These are phyloP conservation scores for Apeira syringaria DNA, from an alignment of 2,888 invertebrate genomes.

Conservation along the genomic window DNA sequence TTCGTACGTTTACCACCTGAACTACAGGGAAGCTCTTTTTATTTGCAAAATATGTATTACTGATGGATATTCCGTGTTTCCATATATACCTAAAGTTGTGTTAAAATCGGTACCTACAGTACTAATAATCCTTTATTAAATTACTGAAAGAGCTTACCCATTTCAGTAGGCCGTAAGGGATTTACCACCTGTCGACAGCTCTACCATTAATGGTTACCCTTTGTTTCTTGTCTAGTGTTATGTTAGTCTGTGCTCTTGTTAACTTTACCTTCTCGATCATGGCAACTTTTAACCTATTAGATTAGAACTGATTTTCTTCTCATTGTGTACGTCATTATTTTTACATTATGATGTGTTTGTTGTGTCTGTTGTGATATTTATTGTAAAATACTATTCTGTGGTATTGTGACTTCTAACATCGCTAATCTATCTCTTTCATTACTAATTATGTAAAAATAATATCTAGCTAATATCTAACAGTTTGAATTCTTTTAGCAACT, in stretches of 20 bases:
- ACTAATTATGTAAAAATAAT: constrained; percentile 10
- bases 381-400: constrained; percentile 8
- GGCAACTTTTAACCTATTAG: constrained; percentile 22
- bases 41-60: constrained; percentile 2
- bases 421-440: constrained; percentile 5
- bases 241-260: constrained; percentile 40
- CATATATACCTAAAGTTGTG: too few relatives aligned
- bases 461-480: constrained; percentile 6
- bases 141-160: constrained; percentile 31
- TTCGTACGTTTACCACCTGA: constrained; percentile 27
- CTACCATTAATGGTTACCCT: constrained; percentile 49
- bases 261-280: constrained; percentile 18
- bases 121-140: too few relatives aligned
- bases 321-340: constrained; percentile 26
- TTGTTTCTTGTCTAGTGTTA: constrained; percentile 43
- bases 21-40: constrained; percentile 28
- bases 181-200: constrained; percentile 45
- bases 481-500: constrained; percentile 4
- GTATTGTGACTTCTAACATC: constrained; percentile 12
- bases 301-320: constrained; percentile 24
- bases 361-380: constrained; percentile 23
- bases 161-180: constrained; percentile 32
- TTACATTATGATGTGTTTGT: constrained; percentile 13
- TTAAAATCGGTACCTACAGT: too few relatives aligned
- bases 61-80: not conserved